Base-by-base conservation (phyloP, 2,113 vertebrate species). In the Grammomys surdaster region DNA sequence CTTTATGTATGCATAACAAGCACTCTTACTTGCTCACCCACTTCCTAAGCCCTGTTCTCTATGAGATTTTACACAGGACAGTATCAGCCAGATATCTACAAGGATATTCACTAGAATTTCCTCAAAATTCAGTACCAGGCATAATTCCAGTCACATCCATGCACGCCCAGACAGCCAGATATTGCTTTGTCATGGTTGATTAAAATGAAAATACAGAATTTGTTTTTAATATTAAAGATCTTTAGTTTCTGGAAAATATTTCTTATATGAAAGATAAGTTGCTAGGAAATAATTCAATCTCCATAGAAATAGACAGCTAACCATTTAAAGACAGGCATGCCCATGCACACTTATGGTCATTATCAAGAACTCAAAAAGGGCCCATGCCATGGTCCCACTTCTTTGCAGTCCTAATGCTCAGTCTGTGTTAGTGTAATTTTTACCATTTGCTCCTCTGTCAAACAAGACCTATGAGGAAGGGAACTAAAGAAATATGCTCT, bases 191-290 rank as follows among this genome's bases (percentile, higher is more conserved):
- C 51, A 26, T 56, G 76, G 24, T 3, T 58, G 1, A 88, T 80
- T 84, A 69, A 67, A 91, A 80, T 80, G 9, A 31, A 97, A 95
- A 86, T 33, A 31, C 54, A 73, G 96, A 86, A 3, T 85, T 87
- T 82, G 80, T 56, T 93, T 88, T 36, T 81, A 88, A 89, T 33
- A 70, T 70, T 75, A 80, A 1, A 60, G 70, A 43, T 2, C 10
- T 93, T 86, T 31, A 90, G 28, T 40, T 88, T 58, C 3, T 28
- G 13, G 54, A 20, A 88, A 86, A 8, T 46, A 54, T 86, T 96
- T 75, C 20, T 19, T 54, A 28, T 85, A 77, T 90, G 72, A 31
- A 1, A 90, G 75, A 76, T 46, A 90, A 75, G 60, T 63, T 87
- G 14, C 73, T 88, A 84, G 75, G 19, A 78, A 7, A 48, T 2